Evolutionary conservation across 2,888 invertebrate species (phyloP).

Genomic region (Pseudoips prasinana): DNA sequence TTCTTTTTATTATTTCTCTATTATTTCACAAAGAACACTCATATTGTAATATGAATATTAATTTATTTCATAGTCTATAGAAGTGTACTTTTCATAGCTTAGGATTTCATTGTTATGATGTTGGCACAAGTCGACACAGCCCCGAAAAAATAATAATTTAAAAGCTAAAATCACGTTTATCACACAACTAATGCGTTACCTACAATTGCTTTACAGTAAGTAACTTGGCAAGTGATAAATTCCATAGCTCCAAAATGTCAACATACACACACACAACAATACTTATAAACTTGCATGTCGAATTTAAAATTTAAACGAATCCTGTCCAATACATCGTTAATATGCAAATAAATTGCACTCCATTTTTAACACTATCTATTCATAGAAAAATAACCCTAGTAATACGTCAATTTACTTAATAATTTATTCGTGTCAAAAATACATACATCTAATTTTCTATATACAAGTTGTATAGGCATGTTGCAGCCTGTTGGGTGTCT

Average conservation of each 20-base stretch:
- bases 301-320: too few relatives aligned
- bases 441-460: conserved; percentile 37
- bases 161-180: conserved; percentile 20
- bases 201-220: conserved; percentile 3
- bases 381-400: conserved; percentile 32
- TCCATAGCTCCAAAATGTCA: conserved; percentile 7
- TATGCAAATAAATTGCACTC: too few relatives aligned
- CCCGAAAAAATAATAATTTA: conserved; percentile 10
- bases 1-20: too few relatives aligned
- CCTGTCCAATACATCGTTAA: too few relatives aligned
- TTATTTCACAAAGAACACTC: too few relatives aligned
- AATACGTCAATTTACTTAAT: conserved; percentile 28
- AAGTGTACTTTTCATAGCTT: too few relatives aligned
- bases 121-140: conserved; percentile 5
- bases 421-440: conserved; percentile 36
- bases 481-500: too few relatives aligned
- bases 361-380: too few relatives aligned
- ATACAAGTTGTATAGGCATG: conserved; percentile 16
- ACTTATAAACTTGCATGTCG: conserved; percentile 10
- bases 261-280: conserved; percentile 7
- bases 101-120: too few relatives aligned
- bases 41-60: too few relatives aligned
- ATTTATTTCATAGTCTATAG: too few relatives aligned
- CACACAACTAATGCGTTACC: conserved; percentile 8
- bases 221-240: conserved; percentile 20